Percentiles rank a stretch among this genome's conserved stretches.
Conservation (phyloP, 2,113 vertebrate species). For the Mormyrus lacerda region DNA sequence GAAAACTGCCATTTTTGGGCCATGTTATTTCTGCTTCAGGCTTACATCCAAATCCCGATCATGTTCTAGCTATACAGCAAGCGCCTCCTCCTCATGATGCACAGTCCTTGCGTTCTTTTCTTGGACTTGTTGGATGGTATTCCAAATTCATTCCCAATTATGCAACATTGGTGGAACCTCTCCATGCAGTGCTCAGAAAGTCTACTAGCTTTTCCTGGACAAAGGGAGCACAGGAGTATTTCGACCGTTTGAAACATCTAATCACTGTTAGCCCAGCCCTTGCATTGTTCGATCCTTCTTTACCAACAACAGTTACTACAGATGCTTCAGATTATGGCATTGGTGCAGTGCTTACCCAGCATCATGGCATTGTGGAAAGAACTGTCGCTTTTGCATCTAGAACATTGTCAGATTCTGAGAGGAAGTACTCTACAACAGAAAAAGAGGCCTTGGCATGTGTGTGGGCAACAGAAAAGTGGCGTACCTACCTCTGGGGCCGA, state of each 20-base stretch:
- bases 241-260: not conserved
- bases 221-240: not conserved
- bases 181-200: not conserved
- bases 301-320: not conserved
- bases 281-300: not conserved
- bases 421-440: not conserved
- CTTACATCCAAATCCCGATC: too few species aligned
- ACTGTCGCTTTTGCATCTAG: not conserved
- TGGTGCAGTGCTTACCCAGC: not conserved
- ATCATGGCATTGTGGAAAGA: not conserved
- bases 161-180: constrained; percentile 16
- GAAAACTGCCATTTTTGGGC: too few species aligned
- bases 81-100: not conserved
- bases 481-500: constrained; percentile 1
- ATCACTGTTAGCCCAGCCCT: not conserved
- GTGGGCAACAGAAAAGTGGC: constrained; percentile 17
- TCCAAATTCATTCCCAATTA: constrained; percentile 24
- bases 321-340: constrained; percentile 17
- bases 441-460: constrained; percentile 1
- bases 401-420: not conserved
- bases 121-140: constrained; percentile 20
- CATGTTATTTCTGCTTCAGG: too few species aligned
- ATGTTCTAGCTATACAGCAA: not conserved
- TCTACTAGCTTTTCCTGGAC: not conserved
- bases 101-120: constrained; percentile 14